These are phyloP conservation scores for Coturnix japonica DNA, from an alignment of 2,113 vertebrate genomes.

Conservation along the genomic window DNA sequence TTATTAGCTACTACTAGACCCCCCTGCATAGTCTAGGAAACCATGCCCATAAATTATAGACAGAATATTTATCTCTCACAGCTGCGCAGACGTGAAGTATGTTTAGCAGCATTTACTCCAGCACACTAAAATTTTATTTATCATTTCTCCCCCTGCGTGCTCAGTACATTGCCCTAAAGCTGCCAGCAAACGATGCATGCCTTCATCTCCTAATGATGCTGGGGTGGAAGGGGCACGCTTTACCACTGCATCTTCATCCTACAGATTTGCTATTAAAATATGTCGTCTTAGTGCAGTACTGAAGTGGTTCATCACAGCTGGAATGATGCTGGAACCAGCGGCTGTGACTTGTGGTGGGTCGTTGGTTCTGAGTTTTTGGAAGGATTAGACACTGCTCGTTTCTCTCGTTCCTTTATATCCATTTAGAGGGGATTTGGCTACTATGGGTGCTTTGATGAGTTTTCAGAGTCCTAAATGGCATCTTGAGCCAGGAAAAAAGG, in stretches of 20 bases:
- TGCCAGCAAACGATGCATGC: neutral
- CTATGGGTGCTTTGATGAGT: rapidly evolving
- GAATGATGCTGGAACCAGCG: neutral
- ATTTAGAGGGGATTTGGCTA: neutral
- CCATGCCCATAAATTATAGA: constrained; percentile 53
- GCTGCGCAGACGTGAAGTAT: neutral
- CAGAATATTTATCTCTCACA: constrained; percentile 30
- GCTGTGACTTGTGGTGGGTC: neutral
- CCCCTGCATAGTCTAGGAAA: neutral
- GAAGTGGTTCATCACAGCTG: constrained; percentile 7
- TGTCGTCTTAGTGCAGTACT: neutral
- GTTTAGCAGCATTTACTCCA: constrained; percentile 7
- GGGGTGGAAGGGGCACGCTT: neutral
- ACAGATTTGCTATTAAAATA: constrained; percentile 55
- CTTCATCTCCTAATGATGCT: neutral
- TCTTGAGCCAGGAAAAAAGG: neutral
- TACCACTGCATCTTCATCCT: constrained; percentile 27
- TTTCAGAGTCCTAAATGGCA: neutral
- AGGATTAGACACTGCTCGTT: rapidly evolving
- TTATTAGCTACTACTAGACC: neutral
- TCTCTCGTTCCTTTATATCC: neutral
- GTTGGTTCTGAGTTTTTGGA: neutral
- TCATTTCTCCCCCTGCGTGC: neutral
- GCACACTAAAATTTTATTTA: constrained; percentile 62
- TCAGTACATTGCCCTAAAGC: neutral